Percentiles rank a stretch among this genome's conserved stretches.
These are phyloP conservation scores for Tigriopus californicus DNA, from an alignment of 2,888 invertebrate species.

Conservation along the genomic window DNA sequence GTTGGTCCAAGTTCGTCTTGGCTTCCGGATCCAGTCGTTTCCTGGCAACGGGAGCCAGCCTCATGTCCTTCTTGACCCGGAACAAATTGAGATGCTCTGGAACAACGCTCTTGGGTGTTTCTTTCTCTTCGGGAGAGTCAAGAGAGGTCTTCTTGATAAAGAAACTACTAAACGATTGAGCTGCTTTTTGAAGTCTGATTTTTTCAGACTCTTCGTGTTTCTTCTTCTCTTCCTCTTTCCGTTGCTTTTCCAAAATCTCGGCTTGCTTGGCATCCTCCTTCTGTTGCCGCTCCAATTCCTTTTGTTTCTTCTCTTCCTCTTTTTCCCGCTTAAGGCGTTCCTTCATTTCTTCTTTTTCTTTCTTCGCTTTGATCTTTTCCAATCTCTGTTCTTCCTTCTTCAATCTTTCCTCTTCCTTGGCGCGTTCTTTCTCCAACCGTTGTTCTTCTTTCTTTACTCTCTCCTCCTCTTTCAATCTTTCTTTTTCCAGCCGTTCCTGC, in stretches of 20 bases:
- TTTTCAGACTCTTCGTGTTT: not conserved
- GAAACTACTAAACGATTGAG: not conserved
- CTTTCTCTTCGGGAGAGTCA: not conserved
- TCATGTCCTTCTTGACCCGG: constrained; percentile 5
- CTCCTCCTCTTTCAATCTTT: not conserved
- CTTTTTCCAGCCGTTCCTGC: not conserved
- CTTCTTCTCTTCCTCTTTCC: not conserved
- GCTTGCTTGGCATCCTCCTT: not conserved
- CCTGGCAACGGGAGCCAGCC: not conserved
- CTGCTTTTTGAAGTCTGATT: not conserved
- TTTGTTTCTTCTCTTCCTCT: constrained; percentile 7
- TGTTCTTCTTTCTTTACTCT: not conserved
- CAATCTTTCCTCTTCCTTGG: not conserved
- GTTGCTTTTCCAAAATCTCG: not conserved
- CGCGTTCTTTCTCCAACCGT: not conserved
- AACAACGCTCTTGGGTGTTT: not conserved
- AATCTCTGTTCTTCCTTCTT: not conserved
- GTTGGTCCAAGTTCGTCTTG: not conserved
- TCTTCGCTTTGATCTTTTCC: not conserved
- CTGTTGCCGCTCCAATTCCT: not conserved
- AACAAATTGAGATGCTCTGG: constrained; percentile 3
- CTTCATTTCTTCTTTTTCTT: constrained; percentile 9
- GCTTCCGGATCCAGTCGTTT: not conserved
- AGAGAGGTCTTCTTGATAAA: not conserved
- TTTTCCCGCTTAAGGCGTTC: constrained; percentile 7